Percentiles rank a stretch among this genome's conserved stretches.
These are phyloP conservation scores for Cylindroiulus punctatus DNA, from an alignment of 2,888 invertebrate species.

Conservation along the genomic window DNA sequence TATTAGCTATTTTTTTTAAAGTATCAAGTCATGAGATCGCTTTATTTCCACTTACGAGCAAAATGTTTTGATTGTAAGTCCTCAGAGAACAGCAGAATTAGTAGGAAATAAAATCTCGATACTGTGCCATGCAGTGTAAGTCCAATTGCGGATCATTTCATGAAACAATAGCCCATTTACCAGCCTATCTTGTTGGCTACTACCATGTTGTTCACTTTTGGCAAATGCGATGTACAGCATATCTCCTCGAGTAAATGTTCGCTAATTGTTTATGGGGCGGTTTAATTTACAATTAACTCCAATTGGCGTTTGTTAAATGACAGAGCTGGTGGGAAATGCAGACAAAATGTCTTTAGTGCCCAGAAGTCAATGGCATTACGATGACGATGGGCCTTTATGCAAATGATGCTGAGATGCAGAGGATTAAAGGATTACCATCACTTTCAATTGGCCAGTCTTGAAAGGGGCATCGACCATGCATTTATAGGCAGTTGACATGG, in stretches of 20 bases:
- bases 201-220: neutral
- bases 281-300: slow-evolving; percentile 10
- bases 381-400: neutral
- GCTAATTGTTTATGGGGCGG: neutral
- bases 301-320: slow-evolving; percentile 13
- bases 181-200: neutral
- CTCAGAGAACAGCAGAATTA: too few species aligned
- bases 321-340: neutral
- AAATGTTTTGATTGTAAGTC: too few species aligned
- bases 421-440: neutral
- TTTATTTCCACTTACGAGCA: too few species aligned
- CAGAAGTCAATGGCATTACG: neutral
- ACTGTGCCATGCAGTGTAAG: neutral
- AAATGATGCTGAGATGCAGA: neutral
- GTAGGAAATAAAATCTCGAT: too few species aligned
- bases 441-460: slow-evolving; percentile 25
- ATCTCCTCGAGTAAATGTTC: neutral
- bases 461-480: neutral
- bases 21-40: too few species aligned
- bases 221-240: neutral
- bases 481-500: too few species aligned
- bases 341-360: slow-evolving; percentile 2
- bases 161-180: neutral
- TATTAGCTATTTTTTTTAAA: too few species aligned
- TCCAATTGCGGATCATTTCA: neutral